Evolutionary conservation across 1,140 invertebrate genomes (phyloP).

Genomic region (Atta cephalotes): DNA sequence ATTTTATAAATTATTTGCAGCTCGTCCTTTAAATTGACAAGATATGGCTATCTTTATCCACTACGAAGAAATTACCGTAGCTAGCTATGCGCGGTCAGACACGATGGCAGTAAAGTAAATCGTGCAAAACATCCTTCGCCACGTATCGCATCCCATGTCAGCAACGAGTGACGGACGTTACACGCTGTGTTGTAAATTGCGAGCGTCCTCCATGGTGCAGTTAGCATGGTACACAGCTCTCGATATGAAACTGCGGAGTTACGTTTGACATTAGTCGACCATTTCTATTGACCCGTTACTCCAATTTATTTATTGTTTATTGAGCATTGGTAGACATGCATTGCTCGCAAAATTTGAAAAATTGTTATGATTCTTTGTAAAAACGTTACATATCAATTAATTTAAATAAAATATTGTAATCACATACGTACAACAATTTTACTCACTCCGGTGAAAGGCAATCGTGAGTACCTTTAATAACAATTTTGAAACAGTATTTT

Average conservation of each 20-base stretch:
- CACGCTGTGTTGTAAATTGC: conserved; percentile 61
- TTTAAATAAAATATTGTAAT: not conserved
- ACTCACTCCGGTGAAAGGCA: not conserved
- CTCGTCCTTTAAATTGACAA: not conserved
- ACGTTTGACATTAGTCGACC: conserved; percentile 56
- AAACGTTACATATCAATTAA: not conserved
- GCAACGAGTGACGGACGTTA: conserved; percentile 62
- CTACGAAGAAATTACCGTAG: conserved; percentile 8
- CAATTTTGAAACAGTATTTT: not conserved
- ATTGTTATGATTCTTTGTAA: not conserved
- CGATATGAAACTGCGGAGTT: conserved; percentile 62
- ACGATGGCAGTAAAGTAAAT: conserved; percentile 60
- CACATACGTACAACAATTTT: not conserved
- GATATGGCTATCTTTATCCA: conserved; percentile 2
- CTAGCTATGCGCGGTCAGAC: conserved; percentile 27
- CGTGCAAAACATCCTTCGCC: conserved; percentile 61
- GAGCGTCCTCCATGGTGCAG: conserved; percentile 59
- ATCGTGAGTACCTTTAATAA: not conserved
- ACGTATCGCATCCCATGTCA: conserved; percentile 57
- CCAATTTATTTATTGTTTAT: conserved; percentile 60
- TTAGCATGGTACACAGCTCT: conserved; percentile 52
- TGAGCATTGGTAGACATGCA: not conserved
- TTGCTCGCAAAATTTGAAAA: conserved; percentile 38
- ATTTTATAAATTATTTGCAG: not conserved
- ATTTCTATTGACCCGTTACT: conserved; percentile 47